Evolutionary conservation across 2,888 invertebrate species (phyloP), one percentile per base, ranked within the genome.

Genomic region (Diaperis boleti): DNA sequence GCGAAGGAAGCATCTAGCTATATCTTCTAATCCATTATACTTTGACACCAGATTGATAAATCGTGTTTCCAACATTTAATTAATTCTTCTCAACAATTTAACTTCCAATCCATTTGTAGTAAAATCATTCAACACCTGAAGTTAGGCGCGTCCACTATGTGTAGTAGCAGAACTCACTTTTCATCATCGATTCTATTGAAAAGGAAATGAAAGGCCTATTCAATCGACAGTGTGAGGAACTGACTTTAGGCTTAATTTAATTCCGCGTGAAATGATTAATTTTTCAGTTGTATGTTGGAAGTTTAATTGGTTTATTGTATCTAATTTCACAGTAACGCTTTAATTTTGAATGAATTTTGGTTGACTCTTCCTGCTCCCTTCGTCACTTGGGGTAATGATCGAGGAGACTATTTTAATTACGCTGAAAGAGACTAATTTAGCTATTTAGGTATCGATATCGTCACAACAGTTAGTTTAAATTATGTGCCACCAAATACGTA

Each of bases 241-340:
- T 26, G 42, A 54, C 39, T 54, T 42, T 26, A 8, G 18, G 18
- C 15, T 42, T 42, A 42, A 54, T 54, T 41, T 14, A 52, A 52
- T 55, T 42, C 55, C 14, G 2, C n/a, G n/a, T 33, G 44, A 31
- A 39, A 59, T 49, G 59, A 49, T 57, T 35, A 33, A 57, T 49
- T 49, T 47, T 44, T 59, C 17, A 10, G 29, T 17, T 39, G 26
- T 31, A 39, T 44, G 56, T 20, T 44, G 56, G 45, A 44, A 20
- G n/a, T 37, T 47, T 59, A 59, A 59, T 59, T 49, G 59, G 59
- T 49, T 49, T 29, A 59, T 59, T 59, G 35, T 59, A n/a, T 39
- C 31, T 49, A 59, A 59, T 59, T 59, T 59, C 59, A 59, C 29
- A 18, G 59, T 13, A 39, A 47, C 18, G 49, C 59, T 49, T 59